Conservation (phyloP, 2,888 invertebrate species). For the Coecobrya sp. region DNA sequence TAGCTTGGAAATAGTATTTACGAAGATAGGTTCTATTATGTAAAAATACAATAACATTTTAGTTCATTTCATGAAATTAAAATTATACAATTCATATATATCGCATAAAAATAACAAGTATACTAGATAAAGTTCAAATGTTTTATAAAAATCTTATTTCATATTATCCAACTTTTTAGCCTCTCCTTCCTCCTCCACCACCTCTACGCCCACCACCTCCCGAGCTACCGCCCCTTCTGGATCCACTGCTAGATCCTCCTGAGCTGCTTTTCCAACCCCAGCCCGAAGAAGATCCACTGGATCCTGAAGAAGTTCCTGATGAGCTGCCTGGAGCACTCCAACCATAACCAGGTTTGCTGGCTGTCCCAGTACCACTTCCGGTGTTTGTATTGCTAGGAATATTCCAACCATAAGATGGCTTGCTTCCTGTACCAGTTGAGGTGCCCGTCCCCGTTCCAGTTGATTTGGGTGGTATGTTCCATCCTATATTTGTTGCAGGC, state of each 20-base stretch:
- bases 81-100: too few relatives aligned
- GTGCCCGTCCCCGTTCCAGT: conserved; percentile 13
- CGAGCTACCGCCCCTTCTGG: conserved; percentile 72
- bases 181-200: conserved; percentile 82
- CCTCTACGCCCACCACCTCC: conserved; percentile 78
- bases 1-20: too few relatives aligned
- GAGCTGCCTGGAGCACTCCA: conserved; percentile 49
- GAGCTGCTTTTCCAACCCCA: conserved; percentile 63
- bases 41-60: too few relatives aligned
- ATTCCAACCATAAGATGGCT: conserved; percentile 80
- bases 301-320: conserved; percentile 1
- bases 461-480: conserved; percentile 73
- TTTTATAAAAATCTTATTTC: too few relatives aligned
- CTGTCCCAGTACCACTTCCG: conserved; percentile 46
- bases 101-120: too few relatives aligned
- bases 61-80: too few relatives aligned
- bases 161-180: conserved; percentile 76
- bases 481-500: conserved; percentile 73
- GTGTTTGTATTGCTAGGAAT: conserved; percentile 72
- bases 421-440: conserved; percentile 44
- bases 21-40: too few relatives aligned
- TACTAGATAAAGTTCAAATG: too few relatives aligned
- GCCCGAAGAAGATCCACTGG: conserved; percentile 62
- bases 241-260: conserved; percentile 74
- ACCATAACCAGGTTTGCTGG: conserved; percentile 69